These are phyloP conservation scores for Drosophila paracracens DNA, from an alignment of 2,888 invertebrate genomes.

Conservation along the genomic window DNA sequence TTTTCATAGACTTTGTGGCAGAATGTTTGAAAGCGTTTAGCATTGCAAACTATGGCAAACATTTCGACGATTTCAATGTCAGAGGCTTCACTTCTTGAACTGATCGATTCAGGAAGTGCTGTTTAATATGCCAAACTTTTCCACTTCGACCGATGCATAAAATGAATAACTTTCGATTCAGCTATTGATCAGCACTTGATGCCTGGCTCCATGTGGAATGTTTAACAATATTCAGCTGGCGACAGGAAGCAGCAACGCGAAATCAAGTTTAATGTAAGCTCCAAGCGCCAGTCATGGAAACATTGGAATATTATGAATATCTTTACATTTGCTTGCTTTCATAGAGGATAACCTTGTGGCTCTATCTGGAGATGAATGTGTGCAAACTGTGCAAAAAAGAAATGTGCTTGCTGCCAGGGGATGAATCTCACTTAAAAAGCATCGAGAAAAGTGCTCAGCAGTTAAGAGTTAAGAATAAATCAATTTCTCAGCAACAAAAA, in stretches of 20 bases:
- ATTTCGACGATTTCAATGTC: slow-evolving; percentile 70
- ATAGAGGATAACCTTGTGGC: slow-evolving; percentile 30
- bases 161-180: slow-evolving; percentile 62
- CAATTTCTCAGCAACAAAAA: not conserved
- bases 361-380: slow-evolving; percentile 3
- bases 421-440: slow-evolving; percentile 2
- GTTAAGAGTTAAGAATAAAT: not conserved
- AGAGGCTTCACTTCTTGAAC: slow-evolving; percentile 22
- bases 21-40: slow-evolving; percentile 57
- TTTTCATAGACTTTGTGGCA: slow-evolving; percentile 14
- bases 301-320: slow-evolving; percentile 51
- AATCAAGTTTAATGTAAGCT: slow-evolving; percentile 59
- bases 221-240: slow-evolving; percentile 49
- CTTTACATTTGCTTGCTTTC: slow-evolving; percentile 22
- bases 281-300: slow-evolving; percentile 34
- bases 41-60: slow-evolving; percentile 73
- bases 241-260: slow-evolving; percentile 51
- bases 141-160: slow-evolving; percentile 45
- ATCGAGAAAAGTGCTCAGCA: not conserved
- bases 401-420: slow-evolving; percentile 2
- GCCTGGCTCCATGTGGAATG: slow-evolving; percentile 23
- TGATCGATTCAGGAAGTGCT: slow-evolving; percentile 55
- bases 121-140: slow-evolving; percentile 46
- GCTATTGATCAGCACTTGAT: slow-evolving; percentile 61
- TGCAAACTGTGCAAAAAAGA: not conserved